Evolutionary conservation across 2,113 vertebrate species (phyloP).

Genomic region (Anarhynchus alexandrinus): DNA sequence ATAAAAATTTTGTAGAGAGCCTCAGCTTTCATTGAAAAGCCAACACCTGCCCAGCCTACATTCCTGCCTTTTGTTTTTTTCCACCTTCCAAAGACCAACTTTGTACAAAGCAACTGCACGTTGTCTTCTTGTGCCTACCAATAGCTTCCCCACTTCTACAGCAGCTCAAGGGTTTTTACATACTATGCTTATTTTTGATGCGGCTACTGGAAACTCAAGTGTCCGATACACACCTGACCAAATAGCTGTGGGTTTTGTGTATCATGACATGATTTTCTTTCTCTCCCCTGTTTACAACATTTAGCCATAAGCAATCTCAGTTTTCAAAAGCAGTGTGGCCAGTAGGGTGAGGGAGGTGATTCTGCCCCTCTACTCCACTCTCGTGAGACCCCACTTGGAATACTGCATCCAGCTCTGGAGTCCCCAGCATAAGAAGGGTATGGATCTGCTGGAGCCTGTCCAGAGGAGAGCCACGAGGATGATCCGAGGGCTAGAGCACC

Average conservation of each 20-base stretch:
- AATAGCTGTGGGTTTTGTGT: too few relatives aligned
- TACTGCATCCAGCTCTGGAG: too few relatives aligned
- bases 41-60: rapidly evolving
- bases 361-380: too few relatives aligned
- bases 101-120: not conserved
- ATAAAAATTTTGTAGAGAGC: not conserved
- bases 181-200: not conserved
- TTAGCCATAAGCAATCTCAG: not conserved
- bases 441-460: too few relatives aligned
- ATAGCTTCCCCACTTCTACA: not conserved
- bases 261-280: rapidly evolving
- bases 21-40: not conserved
- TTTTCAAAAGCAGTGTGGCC: too few relatives aligned
- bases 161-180: not conserved
- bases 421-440: too few relatives aligned
- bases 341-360: too few relatives aligned
- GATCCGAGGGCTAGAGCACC: too few relatives aligned
- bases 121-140: not conserved
- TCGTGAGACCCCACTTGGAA: too few relatives aligned
- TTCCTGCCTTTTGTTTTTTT: not conserved
- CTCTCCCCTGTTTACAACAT: not conserved
- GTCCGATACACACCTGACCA: not conserved
- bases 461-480: too few relatives aligned
- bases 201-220: not conserved
- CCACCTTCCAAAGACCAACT: not conserved